These are phyloP conservation scores for Plumapathes pennacea DNA, from an alignment of 92 coral and sea anemone genomes.

Conservation along the genomic window DNA sequence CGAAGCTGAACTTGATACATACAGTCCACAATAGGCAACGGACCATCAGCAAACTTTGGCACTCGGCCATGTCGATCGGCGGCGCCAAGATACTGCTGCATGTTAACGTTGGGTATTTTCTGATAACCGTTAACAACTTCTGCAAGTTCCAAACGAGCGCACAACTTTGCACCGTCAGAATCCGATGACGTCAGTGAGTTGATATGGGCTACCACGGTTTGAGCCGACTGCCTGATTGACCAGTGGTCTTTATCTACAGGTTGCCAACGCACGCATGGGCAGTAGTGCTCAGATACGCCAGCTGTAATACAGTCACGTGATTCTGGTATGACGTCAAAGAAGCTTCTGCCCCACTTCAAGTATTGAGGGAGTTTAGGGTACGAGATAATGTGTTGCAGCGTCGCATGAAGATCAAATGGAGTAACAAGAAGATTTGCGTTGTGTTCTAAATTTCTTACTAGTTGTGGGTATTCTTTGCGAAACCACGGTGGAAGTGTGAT, in stretches of 20 bases:
- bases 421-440: slow-evolving; percentile 72
- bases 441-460: slow-evolving; percentile 34
- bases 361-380: slow-evolving; percentile 64
- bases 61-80: slow-evolving; percentile 78
- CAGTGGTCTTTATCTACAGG: slow-evolving; percentile 46
- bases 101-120: slow-evolving; percentile 66
- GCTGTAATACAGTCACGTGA: slow-evolving; percentile 75
- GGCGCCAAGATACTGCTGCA: slow-evolving; percentile 70
- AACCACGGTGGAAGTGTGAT: slow-evolving; percentile 77
- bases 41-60: slow-evolving; percentile 65
- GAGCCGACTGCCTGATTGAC: slow-evolving; percentile 60
- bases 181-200: slow-evolving; percentile 64
- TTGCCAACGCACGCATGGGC: slow-evolving; percentile 84
- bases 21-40: slow-evolving; percentile 44
- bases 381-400: slow-evolving; percentile 67
- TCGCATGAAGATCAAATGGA: slow-evolving; percentile 87
- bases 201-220: slow-evolving; percentile 63
- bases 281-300: slow-evolving; percentile 89
- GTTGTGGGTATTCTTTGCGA: slow-evolving; percentile 29
- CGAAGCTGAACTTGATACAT: slow-evolving; percentile 71
- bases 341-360: slow-evolving; percentile 57
- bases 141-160: slow-evolving; percentile 56
- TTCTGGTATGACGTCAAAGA: slow-evolving; percentile 51
- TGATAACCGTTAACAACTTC: slow-evolving; percentile 69
- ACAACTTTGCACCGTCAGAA: slow-evolving; percentile 36